Base-by-base conservation (phyloP, 2,113 vertebrate species). In the Ciconia maguari region DNA sequence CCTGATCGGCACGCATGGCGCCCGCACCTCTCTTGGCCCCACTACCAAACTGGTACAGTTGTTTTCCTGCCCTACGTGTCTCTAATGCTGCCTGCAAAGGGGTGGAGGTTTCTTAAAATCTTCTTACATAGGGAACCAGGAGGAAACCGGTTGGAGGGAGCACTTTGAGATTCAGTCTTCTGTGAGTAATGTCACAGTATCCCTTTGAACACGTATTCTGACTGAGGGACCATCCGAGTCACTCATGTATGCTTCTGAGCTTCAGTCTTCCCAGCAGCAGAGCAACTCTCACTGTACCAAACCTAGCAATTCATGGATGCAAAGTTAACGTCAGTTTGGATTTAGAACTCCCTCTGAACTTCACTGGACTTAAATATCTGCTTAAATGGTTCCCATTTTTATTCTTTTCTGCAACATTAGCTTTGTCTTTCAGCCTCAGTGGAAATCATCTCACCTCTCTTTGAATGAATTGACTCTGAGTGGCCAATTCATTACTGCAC, bases 341-440 rank as follows among this genome's bases (percentile, higher is more conserved):
- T 93, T 91, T 83, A 96, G 44, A 87, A 30, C 49, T 57, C 41
- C 15, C 54, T 77, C 71, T 70, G 78, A 96, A 90, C 36, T 72
- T 79, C 46, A 80, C 17, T 80, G 41, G 41, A 55, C 81, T 90
- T 76, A 58, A 94, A 69, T 80, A 79, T 54, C 62, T 79, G 14
- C 41, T 80, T 87, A 42, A 83, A 72, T 13, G 7, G 36, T 74
- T 94, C 75, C 27, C 68, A 54, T 86, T 92, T 96, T 91, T 70
- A 94, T 88, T 91, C 24, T 83, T 90, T 90, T 83, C 64, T 92
- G 82, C 78, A 93, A 70, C 70, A 60, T 88, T 87, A 83, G 30
- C 66, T 91, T 88, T 62, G 34, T 66, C 90, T 90, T 86, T 74
- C 22, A 8, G 68, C 26, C 51, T 25, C 61, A 77, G 41, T 65